Conservation (phyloP, 1,140 invertebrate species). For the Vanessa atalanta region DNA sequence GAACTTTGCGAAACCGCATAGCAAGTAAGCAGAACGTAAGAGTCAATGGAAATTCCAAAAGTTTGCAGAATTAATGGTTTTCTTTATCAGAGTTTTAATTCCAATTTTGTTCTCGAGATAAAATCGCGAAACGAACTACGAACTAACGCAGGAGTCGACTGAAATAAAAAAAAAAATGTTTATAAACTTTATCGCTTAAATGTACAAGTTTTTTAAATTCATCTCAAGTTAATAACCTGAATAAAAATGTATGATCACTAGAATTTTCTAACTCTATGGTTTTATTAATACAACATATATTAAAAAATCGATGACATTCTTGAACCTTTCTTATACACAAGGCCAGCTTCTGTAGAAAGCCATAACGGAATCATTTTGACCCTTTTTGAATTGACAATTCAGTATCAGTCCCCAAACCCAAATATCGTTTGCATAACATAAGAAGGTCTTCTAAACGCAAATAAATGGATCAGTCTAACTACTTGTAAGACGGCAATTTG, state of each 20-base stretch:
- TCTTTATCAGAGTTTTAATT: conserved; percentile 30
- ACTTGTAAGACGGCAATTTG: conserved; percentile 60
- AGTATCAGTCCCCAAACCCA: conserved; percentile 37
- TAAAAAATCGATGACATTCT: no score
- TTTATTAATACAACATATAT: neutral
- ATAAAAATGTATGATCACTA: neutral
- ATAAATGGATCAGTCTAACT: conserved; percentile 66
- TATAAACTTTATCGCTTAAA: conserved; percentile 7
- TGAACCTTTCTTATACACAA: neutral
- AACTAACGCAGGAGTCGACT: conserved; percentile 7
- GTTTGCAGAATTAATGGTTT: conserved; percentile 30
- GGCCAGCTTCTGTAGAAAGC: neutral
- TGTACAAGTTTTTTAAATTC: conserved; percentile 1
- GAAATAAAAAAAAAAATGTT: conserved; percentile 1
- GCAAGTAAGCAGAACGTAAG: conserved; percentile 23
- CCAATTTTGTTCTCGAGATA: conserved; percentile 27
- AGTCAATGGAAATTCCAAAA: conserved; percentile 25
- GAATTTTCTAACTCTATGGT: neutral
- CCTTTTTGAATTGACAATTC: conserved; percentile 26
- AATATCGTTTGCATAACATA: conserved; percentile 67
- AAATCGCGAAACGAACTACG: conserved; percentile 1
- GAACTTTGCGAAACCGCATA: conserved; percentile 41
- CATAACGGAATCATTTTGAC: conserved; percentile 9
- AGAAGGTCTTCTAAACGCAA: conserved; percentile 61
- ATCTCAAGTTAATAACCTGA: neutral